Evolutionary conservation across 1,140 invertebrate genomes (phyloP), one percentile per base, ranked within the genome.

Genomic region (Diachasma alloeum): DNA sequence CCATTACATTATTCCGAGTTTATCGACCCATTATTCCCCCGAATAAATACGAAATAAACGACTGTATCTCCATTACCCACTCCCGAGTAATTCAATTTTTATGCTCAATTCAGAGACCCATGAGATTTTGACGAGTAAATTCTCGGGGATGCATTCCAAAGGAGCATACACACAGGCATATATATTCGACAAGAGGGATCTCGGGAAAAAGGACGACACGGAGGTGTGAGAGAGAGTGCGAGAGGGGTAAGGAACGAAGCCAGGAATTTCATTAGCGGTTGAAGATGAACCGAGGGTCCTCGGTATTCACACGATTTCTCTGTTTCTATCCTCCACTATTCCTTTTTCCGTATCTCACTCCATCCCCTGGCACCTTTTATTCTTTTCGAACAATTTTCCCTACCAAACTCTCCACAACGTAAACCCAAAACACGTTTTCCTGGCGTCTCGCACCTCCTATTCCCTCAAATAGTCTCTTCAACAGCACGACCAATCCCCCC

Each of bases 241-340:
- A 59, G 44, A 48, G 36, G 44, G 71, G 56, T 69, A 68, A 24
- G 37, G 71, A 39, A 74, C 22, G 68, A 75, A 80, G 72, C 66
- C 74, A 80, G 79, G 79, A 80, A 80, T 80, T 80, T 80, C 79
- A 80, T 80, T 80, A 80, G 79, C 77, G 79, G 79, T 80, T 80
- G 77, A 77, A 78, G 77, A 80, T 78, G 77, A 80, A 80, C 74
- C 74, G 72, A 46, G 75, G 71, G 67, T 72, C 77, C 74, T 75
- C 74, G 72, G 77, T 75, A 80, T 78, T 72, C 77, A 77, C 74
- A 36, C 56, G 44, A 72, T 72, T 75, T 75, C 73, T 56, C 75
- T 63, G 72, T 59, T 39, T 59, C 48, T 70, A 59, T 77, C 69
- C 44, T 44, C 44, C 36, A 11, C 11, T 17, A 19, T 44, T 56